phyloP scores from a whole-genome alignment of 2,113 vertebrate species.

The Polypterus bichir region DNA sequence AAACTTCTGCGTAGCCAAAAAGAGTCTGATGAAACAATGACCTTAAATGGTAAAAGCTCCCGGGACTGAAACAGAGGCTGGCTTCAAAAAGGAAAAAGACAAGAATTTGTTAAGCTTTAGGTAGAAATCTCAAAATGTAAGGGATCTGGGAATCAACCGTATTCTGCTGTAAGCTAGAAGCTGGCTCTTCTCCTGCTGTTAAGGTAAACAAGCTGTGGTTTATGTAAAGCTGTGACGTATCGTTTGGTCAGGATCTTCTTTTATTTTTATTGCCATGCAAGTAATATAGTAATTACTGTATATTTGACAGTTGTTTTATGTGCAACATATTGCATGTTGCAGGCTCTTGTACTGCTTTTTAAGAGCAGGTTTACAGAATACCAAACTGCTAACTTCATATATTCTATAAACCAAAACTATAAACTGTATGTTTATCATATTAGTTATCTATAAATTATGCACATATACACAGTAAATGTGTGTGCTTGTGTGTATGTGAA shows the following conservation, averaged over 20 bases:
- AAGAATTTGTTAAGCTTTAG: slow-evolving; percentile 68
- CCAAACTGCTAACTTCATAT: too few relatives aligned
- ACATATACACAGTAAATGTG: too few relatives aligned
- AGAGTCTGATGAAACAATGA: slow-evolving; percentile 84
- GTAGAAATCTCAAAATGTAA: slow-evolving; percentile 56
- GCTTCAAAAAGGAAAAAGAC: slow-evolving; percentile 57
- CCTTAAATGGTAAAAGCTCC: slow-evolving; percentile 99
- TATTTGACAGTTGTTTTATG: too few relatives aligned
- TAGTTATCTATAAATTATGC: too few relatives aligned
- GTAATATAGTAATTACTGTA: neutral
- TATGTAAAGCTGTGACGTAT: slow-evolving; percentile 12
- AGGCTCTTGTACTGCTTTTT: too few relatives aligned
- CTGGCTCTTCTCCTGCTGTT: slow-evolving; percentile 39
- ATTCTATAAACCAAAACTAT: too few relatives aligned
- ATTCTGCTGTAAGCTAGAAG: slow-evolving; percentile 36
- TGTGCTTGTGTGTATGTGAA: too few relatives aligned
- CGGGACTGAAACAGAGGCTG: slow-evolving; percentile 89
- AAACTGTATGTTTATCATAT: too few relatives aligned
- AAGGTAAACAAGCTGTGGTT: slow-evolving; percentile 50
- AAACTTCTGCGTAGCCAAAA: slow-evolving; percentile 49
- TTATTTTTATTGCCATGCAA: neutral
- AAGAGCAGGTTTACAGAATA: too few relatives aligned
- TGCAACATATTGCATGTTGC: too few relatives aligned
- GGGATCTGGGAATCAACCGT: slow-evolving; percentile 48
- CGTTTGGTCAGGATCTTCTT: slow-evolving; percentile 13